These are phyloP conservation scores for Erpobdella octoculata DNA, from an alignment of 2,888 invertebrate species.

Conservation along the genomic window DNA sequence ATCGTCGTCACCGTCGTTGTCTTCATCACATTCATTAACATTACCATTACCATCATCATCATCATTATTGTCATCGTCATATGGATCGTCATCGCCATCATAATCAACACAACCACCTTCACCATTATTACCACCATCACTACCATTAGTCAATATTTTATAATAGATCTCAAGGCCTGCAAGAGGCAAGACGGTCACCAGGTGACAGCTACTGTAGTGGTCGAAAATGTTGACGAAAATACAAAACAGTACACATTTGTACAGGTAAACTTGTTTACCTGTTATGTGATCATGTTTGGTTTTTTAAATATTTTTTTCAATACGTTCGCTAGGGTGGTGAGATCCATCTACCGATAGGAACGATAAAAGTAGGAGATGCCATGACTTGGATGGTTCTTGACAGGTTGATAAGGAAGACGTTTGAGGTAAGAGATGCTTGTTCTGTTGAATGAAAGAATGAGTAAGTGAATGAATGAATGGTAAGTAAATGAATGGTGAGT, in stretches of 20 bases:
- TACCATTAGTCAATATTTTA: neutral
- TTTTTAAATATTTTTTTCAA: neutral
- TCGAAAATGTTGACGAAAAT: neutral
- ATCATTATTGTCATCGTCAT: neutral
- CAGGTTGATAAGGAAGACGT: slow-evolving; percentile 4
- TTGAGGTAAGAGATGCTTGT: slow-evolving; percentile 23
- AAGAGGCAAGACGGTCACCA: neutral
- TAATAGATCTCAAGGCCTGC: neutral
- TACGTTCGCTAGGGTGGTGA: neutral
- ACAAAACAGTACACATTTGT: slow-evolving; percentile 4
- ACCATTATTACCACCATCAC: neutral
- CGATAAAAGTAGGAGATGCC: slow-evolving; percentile 13
- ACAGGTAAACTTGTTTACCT: neutral
- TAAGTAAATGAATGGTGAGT: too few species aligned
- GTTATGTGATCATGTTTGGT: neutral
- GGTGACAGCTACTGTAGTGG: neutral
- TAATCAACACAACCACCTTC: neutral
- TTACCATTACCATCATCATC: neutral
- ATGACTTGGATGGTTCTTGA: slow-evolving; percentile 22
- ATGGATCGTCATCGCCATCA: neutral
- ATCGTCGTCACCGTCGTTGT: neutral
- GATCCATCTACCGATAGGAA: slow-evolving; percentile 14
- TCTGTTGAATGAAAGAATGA: too few species aligned
- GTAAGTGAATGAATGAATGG: too few species aligned
- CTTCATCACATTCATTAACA: neutral